Evolutionary conservation across 2,888 invertebrate species (phyloP).

Genomic region (Morinoia aosen): DNA sequence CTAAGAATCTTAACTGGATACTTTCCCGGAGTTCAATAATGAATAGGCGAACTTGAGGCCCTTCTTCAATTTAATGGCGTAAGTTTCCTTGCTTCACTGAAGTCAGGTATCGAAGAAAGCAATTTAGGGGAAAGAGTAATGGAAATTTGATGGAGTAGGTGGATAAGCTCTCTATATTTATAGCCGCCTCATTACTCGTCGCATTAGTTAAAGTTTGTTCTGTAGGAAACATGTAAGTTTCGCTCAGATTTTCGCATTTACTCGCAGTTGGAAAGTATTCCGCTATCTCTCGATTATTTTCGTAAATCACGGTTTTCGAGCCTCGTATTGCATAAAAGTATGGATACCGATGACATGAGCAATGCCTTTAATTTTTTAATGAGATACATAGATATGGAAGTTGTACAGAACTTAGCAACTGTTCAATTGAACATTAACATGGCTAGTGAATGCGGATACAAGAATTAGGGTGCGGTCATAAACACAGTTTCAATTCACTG

Average conservation of each 20-base stretch:
- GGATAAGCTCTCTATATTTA: background rate
- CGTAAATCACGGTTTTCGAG: no score
- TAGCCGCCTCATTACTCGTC: background rate
- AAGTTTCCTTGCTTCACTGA: slow-evolving; percentile 16
- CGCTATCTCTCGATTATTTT: no score
- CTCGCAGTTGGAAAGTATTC: background rate
- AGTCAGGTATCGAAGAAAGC: slow-evolving; percentile 16
- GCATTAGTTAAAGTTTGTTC: background rate
- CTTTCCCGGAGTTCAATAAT: background rate
- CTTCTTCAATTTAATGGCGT: background rate
- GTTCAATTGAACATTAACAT: no score
- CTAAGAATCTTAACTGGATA: background rate
- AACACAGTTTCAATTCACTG: no score
- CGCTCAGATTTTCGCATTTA: background rate
- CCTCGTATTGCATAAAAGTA: no score
- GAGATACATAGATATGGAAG: no score
- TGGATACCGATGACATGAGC: no score
- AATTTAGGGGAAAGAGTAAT: background rate
- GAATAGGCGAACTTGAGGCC: slow-evolving; percentile 1
- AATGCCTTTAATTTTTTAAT: no score
- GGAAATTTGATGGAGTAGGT: background rate
- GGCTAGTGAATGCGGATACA: no score
- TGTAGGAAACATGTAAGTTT: background rate
- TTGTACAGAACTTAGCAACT: no score
- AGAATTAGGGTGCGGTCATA: no score